Conservation (phyloP, 2,888 invertebrate genomes). For the Cantharis flavilabris region DNA sequence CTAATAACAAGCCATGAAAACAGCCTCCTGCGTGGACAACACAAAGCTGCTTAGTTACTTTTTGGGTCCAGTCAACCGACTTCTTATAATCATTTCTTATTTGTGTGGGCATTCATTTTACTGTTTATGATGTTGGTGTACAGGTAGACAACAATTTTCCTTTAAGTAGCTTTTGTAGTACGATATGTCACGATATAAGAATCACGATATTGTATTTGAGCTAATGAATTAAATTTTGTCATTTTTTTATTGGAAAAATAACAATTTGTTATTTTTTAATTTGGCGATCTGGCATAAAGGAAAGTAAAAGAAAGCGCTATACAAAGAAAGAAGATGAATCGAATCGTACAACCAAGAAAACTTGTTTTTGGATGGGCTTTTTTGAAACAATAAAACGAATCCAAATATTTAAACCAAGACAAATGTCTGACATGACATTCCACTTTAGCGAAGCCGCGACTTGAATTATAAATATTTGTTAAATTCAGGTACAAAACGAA, state of each 20-base stretch:
- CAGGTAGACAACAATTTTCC: constrained; percentile 24
- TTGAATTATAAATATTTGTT: constrained; percentile 53
- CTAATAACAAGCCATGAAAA: constrained; percentile 49
- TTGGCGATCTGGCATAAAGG: neutral
- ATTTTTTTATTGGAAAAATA: neutral
- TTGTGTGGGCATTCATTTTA: constrained; percentile 21
- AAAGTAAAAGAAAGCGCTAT: constrained; percentile 2
- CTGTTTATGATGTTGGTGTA: constrained; percentile 16
- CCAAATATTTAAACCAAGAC: constrained; percentile 49
- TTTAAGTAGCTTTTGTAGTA: constrained; percentile 12
- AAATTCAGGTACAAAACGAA: constrained; percentile 40
- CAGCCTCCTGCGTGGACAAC: constrained; percentile 36
- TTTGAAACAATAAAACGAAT: constrained; percentile 50
- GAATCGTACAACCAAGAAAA: constrained; percentile 19
- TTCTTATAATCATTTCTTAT: constrained; percentile 6
- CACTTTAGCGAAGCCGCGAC: constrained; percentile 48
- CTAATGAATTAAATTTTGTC: neutral
- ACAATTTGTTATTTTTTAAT: neutral
- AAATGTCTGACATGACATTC: constrained; percentile 54
- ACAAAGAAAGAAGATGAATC: constrained; percentile 6
- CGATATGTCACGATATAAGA: constrained; percentile 14
- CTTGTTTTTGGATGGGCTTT: constrained; percentile 33
- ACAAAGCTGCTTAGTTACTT: constrained; percentile 30
- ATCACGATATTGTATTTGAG: constrained; percentile 9
- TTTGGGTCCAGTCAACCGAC: constrained; percentile 17